Evolutionary conservation across 2,113 vertebrate species (phyloP), one percentile per base, ranked within the genome.

Genomic region (Cynocephalus volans): DNA sequence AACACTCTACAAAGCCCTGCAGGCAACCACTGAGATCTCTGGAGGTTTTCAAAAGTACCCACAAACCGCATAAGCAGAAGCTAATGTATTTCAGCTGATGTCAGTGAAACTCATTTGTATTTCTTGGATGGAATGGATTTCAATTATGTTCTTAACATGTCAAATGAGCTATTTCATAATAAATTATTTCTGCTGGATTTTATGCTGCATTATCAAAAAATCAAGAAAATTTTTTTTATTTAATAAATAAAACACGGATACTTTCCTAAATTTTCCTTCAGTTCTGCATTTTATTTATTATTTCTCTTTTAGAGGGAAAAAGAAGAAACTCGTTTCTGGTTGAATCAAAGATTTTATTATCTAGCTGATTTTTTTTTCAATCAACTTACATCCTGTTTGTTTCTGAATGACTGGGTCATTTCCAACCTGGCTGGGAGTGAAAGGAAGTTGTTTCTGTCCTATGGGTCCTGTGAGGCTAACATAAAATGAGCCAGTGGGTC

Each of bases 361-460:
- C 80, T 95, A 93, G 73, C 75, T 85, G 8, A 21, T 76, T 88
- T 92, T 80, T 87, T 77, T 65, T 83, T 36, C 70, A 1, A 96
- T 96, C 58, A 96, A 86, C 88, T 93, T 97, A 84, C 83, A 97
- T 98, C 96, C 96, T 98, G 95, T 98, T 96, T 97, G 41, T 95
- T 96, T 97, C 94, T 97, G 82, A 98, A 97, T 96, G 97, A 69
- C 96, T 98, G 96, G 97, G 81, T 97, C 41, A 48, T 95, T 94
- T 97, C 97, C 98, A 97, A 88, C 96, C 95, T 98, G 97, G 81
- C 95, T 95, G 70, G 62, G 60, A 93, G 76, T 97, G 94, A 98
- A 97, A 98, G 96, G 95, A 97, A 97, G 83, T 91, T 85, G 92
- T 94, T 97, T 95, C 90, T 97, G 62, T 97, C 95, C 85, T 97